phyloP scores from a whole-genome alignment of 2,888 invertebrate species.

The Melanostoma mellinum region DNA sequence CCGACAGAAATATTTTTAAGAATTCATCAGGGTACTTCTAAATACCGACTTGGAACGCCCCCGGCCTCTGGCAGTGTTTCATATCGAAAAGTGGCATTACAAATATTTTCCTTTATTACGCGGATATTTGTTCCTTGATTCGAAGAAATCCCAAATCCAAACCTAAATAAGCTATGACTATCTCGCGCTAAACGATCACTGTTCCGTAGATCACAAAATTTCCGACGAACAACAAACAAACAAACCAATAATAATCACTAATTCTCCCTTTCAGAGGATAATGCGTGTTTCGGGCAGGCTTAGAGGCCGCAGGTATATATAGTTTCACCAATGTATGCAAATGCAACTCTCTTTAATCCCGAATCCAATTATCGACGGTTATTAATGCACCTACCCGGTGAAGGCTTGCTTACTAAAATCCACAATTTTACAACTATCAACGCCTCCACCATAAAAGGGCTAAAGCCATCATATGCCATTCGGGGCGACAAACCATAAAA shows the following conservation, averaged over 20 bases:
- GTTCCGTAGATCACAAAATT: slow-evolving; percentile 38
- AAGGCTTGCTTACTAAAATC: slow-evolving; percentile 27
- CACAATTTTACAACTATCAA: slow-evolving; percentile 54
- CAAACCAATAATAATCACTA: slow-evolving; percentile 37
- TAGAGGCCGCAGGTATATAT: not conserved
- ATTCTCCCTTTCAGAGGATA: slow-evolving; percentile 8
- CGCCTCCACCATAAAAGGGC: slow-evolving; percentile 53
- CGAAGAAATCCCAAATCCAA: slow-evolving; percentile 28
- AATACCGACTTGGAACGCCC: slow-evolving; percentile 42
- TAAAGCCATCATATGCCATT: slow-evolving; percentile 57
- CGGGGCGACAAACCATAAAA: slow-evolving; percentile 40
- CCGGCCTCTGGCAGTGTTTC: too few species aligned
- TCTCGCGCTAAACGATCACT: slow-evolving; percentile 50
- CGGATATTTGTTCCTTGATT: slow-evolving; percentile 23
- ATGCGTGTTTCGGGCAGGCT: slow-evolving; percentile 5
- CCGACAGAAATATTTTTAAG: slow-evolving; percentile 11
- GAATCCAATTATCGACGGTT: slow-evolving; percentile 69
- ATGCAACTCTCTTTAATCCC: slow-evolving; percentile 10
- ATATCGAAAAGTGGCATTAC: slow-evolving; percentile 37
- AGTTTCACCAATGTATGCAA: slow-evolving; percentile 4
- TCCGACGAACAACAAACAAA: slow-evolving; percentile 65
- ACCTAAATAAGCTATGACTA: slow-evolving; percentile 12
- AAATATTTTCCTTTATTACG: slow-evolving; percentile 67
- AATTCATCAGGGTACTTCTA: slow-evolving; percentile 17
- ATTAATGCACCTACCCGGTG: slow-evolving; percentile 43